Percentiles rank a stretch among this genome's conserved stretches.
These are phyloP conservation scores for Hephaestus fuliginosus DNA, from an alignment of 2,797 vertebrate species.

Conservation along the genomic window DNA sequence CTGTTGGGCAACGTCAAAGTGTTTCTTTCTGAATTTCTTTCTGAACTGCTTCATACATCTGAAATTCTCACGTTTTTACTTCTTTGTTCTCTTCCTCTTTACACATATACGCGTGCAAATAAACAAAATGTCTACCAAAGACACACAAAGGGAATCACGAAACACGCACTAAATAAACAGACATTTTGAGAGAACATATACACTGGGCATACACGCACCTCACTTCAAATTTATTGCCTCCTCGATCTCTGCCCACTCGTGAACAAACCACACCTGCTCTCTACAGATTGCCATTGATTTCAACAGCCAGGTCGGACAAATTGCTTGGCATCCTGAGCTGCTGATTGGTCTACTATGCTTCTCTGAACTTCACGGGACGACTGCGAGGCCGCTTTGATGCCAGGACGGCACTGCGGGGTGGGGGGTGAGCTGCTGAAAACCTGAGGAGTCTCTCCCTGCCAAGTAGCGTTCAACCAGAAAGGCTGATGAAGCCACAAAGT, in stretches of 20 bases:
- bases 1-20: constrained; percentile 7
- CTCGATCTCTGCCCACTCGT: constrained; percentile 28
- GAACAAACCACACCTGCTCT: constrained; percentile 51
- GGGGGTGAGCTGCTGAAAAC: constrained; percentile 28
- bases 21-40: not conserved
- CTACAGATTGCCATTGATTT: constrained; percentile 54
- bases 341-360: constrained; percentile 27
- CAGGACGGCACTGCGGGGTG: constrained; percentile 18
- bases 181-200: not conserved
- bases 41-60: not conserved
- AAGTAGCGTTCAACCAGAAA: constrained; percentile 21
- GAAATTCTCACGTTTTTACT: not conserved
- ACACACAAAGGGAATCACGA: not conserved
- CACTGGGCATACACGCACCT: not conserved
- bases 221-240: constrained; percentile 19
- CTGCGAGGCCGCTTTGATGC: constrained; percentile 19
- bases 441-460: constrained; percentile 36
- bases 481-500: constrained; percentile 37
- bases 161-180: not conserved
- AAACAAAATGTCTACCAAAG: not conserved
- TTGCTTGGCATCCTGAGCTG: constrained; percentile 46
- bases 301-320: constrained; percentile 56
- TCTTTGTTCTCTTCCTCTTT: not conserved
- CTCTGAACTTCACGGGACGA: constrained; percentile 12
- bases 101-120: not conserved